phyloP scores from a whole-genome alignment of 2,113 vertebrate species.

The Haplochromis vanheusdeni region DNA sequence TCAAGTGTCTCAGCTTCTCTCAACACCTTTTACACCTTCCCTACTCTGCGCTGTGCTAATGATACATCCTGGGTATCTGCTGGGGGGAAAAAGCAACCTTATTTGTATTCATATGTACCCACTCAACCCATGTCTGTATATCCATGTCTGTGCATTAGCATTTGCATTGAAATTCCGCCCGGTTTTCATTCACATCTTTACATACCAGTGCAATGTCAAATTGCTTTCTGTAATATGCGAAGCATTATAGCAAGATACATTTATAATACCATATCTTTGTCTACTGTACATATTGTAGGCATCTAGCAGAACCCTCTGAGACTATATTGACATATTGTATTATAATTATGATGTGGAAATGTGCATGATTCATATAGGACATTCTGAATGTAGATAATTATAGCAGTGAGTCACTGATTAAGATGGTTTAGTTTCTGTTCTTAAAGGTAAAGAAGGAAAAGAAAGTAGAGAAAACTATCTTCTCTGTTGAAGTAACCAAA shows the following conservation, averaged over 20 bases:
- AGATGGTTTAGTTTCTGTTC: background rate
- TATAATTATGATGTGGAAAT: background rate
- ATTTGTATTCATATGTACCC: background rate
- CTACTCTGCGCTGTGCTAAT: background rate
- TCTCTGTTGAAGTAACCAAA: background rate
- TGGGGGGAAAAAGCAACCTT: background rate
- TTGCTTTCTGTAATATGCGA: background rate
- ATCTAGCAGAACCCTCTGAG: background rate
- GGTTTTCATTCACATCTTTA: background rate
- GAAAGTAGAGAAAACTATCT: background rate
- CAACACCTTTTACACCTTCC: background rate
- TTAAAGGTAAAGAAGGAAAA: background rate
- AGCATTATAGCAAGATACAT: background rate
- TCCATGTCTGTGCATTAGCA: background rate
- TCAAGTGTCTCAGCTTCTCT: background rate
- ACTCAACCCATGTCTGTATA: background rate
- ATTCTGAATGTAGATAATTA: conserved; percentile 4
- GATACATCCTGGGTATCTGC: background rate
- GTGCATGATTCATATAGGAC: background rate
- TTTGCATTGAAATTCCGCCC: background rate
- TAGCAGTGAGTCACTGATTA: background rate
- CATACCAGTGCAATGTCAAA: background rate
- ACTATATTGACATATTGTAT: background rate
- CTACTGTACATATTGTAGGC: background rate
- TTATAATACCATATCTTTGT: background rate